Evolutionary conservation across 2,113 vertebrate species (phyloP), one percentile per base, ranked within the genome.

Genomic region (Grantiella picta): DNA sequence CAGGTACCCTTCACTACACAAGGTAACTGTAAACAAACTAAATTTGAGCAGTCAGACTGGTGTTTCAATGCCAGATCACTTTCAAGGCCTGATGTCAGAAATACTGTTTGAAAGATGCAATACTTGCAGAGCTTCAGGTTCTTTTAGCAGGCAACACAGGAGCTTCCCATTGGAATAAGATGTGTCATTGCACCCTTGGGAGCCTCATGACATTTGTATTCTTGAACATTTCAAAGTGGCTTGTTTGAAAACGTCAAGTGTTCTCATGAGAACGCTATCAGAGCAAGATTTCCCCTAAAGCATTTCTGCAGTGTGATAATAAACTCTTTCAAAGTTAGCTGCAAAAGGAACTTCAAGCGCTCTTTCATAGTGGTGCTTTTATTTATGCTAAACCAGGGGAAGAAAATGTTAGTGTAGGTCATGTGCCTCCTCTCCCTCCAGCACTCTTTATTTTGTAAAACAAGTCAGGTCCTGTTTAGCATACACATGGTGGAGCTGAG

Each of bases 381-480:
- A 89, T 86, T 69, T 63, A 83, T 36, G 10, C 77, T 81, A 54
- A 93, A 90, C 24, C 13, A 50, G 44, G 42, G 49, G 75, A 92
- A 91, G 78, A 85, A 90, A 92, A 88, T 64, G 86, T 75, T 94
- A 77, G 65, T 5, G 7, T 76, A 45, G 86, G 70, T 94, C 90
- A 81, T 61, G 76, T 90, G 81, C 45, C 40, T 77, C 25, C 50
- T 70, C 60, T 61, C 92, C 79, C 57, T 73, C 50, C 54, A 65
- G 66, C 36, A 61, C 29, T 7, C 83, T 94, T 92, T 89, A 86
- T 86, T 95, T 87, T 92, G 36, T 86, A 66, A 77, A 95, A 95
- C 92, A 94, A 92, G 60, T 64, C 63, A 70, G 28, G 52, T 94
- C 38, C 73, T 95, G 84, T 96, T 96, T 59, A 73, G n/a, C 57